Evolutionary conservation across 2,888 invertebrate genomes (phyloP), one percentile per base, ranked within the genome.

Genomic region (Marasmarcha lunaedactyla): DNA sequence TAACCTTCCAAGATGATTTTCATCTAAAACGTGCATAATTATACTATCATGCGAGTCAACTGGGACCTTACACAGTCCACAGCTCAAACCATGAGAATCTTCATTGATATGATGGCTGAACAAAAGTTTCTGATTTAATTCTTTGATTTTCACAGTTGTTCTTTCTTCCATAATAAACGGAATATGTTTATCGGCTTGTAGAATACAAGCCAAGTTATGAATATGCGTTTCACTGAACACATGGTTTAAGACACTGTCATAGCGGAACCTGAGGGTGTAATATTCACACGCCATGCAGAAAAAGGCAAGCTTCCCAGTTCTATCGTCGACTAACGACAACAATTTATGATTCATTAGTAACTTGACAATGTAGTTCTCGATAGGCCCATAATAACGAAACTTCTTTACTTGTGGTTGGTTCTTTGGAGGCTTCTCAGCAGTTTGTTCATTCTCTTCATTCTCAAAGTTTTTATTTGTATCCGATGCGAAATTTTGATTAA

Each of bases 261-360:
- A 83, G 26, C 78, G 67, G 51, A 83, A 83, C 42, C 83, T 53
- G 2, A 83, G 52, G 0, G 81, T 83, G 40, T 83, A 83, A 43
- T 81, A 83, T 48, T 83, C 83, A 51, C 83, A 83, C 0, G 77
- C 70, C 47, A 78, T 71, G 52, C 83, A 83, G 49, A 83, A 83
- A 53, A 83, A 83, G 0, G 83, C 83, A 1, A 79, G 52, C 41
- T 83, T 83, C 0, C 83, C 83, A 0, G 83, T 81, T 14, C 83
- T 66, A 40, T 83, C 83, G 40, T 83, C 83, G 0, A 77, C 66
- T 12, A 83, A 45, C 0, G 79, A 68, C 41, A 83, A 30, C 1
- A 83, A 41, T 41, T 81, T 83, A 42, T 83, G 83, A 27, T 74
- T 71, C 1, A 53, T 51, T 0, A 83, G 59, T 14, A 81, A 47